Base-by-base conservation (phyloP, 2,888 invertebrate species). In the Podotricha telesiphe region DNA sequence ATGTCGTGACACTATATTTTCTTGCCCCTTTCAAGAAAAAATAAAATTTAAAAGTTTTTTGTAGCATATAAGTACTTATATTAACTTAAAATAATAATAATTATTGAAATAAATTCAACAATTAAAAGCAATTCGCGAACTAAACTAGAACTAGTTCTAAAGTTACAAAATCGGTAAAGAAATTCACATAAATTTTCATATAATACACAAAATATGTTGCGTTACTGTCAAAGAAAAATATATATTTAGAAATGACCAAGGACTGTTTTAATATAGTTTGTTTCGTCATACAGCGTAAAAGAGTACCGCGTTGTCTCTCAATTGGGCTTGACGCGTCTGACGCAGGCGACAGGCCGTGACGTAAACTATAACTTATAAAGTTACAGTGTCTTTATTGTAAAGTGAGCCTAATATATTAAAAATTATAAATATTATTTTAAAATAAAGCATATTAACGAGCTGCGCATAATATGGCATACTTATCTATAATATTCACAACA, bases 261-360 rank as follows among this genome's bases (percentile, higher is more conserved):
- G 62, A 22, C 59, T 10, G 59, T 50, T 61, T 65, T 45, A 72
- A 67, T 70, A 65, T 66, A 71, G 61, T 22, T 20, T 55, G 55
- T 63, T 67, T 70, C 67, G 62, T 72, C 67, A 72, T 28, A 13
- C 19, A 53, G 64, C 67, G 71, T 65, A 64, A 63, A 62, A 63
- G 45, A 40, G 48, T 62, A 56, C 45, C 59, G 55, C 59, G 68
- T 53, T 61, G 66, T 70, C 68, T 74, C 66, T 65, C 67, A 74
- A 72, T 74, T 70, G 62, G 53, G 65, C 65, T 63, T 70, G 73
- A 70, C 70, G 70, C 53, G 67, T 61, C 20, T 68, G 66, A 68
- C 72, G 67, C 69, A 15, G 55, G 34, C 20, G 73, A 71, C 68
- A 37, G 59, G n/a, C 48, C 64, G 67, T 74, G 70, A 68, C 72